Base-by-base conservation (phyloP, 2,888 invertebrate genomes). In the Trypoxylon attenuatum region DNA sequence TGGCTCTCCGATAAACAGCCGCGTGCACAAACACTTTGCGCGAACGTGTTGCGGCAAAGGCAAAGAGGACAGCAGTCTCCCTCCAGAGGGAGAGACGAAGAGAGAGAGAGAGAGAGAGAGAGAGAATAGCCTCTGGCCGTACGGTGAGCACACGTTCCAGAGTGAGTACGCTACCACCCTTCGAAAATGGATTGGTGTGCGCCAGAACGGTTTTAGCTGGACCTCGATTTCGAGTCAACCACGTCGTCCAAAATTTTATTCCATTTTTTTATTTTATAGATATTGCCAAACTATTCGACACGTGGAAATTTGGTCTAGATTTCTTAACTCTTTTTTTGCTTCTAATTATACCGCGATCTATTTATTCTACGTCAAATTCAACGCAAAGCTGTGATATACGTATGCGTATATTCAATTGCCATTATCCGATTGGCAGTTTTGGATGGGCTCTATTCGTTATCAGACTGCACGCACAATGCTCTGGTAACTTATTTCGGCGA, bases 171-270 rank as follows among this genome's bases (percentile, higher is more conserved):
- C n/a, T n/a, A n/a, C n/a, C n/a, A n/a, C n/a, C n/a, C n/a, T 46
- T 69, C 38, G 68, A 60, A 72, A 76, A 75, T 67, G 73, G 69
- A 73, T 61, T 53, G 57, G 63, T 64, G 68, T 75, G 57, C 60
- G 61, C 43, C 51, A 29, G 16, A 29, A 16, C 42, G 15, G 43
- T 25, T 46, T 25, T 33, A 43, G 49, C 39, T 47, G 41, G 58
- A 58, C 69, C 53, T 39, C 50, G 53, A 60, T 70, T 70, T 69
- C 64, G 64, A 60, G 64, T 57, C 56, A 46, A 53, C 56, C 39
- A n/a, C n/a, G n/a, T n/a, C n/a, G n/a, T n/a, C n/a, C n/a, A n/a
- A n/a, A n/a, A n/a, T n/a, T n/a, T n/a, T n/a, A n/a, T n/a, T n/a
- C n/a, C n/a, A n/a, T n/a, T n/a, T n/a, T n/a, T n/a, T n/a, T n/a